These are phyloP conservation scores for Helicoverpa armigera DNA, from an alignment of 1,140 invertebrate species.

Conservation along the genomic window DNA sequence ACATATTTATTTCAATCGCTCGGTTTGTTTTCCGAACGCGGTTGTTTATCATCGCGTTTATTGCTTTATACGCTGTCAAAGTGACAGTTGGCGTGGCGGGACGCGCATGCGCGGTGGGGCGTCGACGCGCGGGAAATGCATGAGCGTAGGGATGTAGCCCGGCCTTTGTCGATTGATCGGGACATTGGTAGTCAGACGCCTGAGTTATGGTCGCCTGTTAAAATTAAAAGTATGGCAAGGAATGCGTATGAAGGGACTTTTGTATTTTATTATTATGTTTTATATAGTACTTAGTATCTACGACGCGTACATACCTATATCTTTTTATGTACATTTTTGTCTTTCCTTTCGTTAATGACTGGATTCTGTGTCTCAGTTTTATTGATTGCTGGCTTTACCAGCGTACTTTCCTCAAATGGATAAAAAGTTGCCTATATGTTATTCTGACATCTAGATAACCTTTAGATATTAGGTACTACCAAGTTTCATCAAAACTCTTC, in stretches of 20 bases:
- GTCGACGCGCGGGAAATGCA: slow-evolving; percentile 57
- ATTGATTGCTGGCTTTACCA: no score
- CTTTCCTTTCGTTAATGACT: no score
- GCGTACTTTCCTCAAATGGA: no score
- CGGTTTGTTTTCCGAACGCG: slow-evolving; percentile 60
- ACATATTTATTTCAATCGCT: slow-evolving; percentile 64
- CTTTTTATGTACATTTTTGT: no score
- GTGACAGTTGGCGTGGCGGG: slow-evolving; percentile 63
- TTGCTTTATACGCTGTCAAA: slow-evolving; percentile 68
- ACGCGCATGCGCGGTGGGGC: slow-evolving; percentile 63
- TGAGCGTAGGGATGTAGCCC: slow-evolving; percentile 31
- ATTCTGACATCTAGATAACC: no score
- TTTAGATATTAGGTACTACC: no score
- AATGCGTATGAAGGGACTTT: neutral
- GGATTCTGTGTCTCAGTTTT: no score
- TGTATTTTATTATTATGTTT: neutral
- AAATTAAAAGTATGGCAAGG: slow-evolving; percentile 37
- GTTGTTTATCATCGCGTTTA: slow-evolving; percentile 65
- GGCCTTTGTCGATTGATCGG: slow-evolving; percentile 32
- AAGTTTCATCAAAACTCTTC: no score
- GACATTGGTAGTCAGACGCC: slow-evolving; percentile 21
- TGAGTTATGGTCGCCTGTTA: slow-evolving; percentile 29
- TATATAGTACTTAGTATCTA: neutral
- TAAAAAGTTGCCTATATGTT: no score
- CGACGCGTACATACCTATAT: no score